Conservation (phyloP, 2,113 vertebrate species). For the Salvelinus sp. region DNA sequence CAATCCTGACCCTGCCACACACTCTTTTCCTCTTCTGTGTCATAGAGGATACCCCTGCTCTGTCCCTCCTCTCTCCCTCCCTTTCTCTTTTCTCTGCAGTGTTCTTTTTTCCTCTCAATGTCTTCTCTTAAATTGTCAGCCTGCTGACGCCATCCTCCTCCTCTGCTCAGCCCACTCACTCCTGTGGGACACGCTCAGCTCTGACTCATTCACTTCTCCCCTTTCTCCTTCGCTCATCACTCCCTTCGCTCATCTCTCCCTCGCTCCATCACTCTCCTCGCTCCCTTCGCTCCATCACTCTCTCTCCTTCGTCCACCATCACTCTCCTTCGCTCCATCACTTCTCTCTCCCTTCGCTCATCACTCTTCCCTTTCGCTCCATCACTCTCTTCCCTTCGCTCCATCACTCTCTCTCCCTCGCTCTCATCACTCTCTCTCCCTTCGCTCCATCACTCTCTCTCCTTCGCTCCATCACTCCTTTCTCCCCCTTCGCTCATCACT, state of each 20-base stretch:
- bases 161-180: constrained; percentile 43
- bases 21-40: background rate
- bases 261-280: background rate
- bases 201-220: constrained; percentile 46
- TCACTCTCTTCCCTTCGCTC: background rate
- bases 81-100: constrained; percentile 6
- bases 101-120: constrained; percentile 8
- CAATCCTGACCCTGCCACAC: constrained; percentile 2
- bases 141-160: constrained; percentile 50
- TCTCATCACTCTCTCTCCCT: background rate
- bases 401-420: background rate
- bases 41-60: background rate
- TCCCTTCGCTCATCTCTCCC: constrained; percentile 2
- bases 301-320: no score
- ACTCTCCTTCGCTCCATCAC: background rate
- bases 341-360: background rate
- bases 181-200: constrained; percentile 50
- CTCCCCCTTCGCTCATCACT: background rate
- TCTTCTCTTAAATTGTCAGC: constrained; percentile 30
- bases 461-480: background rate
- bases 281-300: background rate
- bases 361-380: no score
- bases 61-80: constrained; percentile 4
- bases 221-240: background rate
- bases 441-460: background rate